Base-by-base conservation (phyloP, 2,113 vertebrate genomes). In the Paradisaea rubra region DNA sequence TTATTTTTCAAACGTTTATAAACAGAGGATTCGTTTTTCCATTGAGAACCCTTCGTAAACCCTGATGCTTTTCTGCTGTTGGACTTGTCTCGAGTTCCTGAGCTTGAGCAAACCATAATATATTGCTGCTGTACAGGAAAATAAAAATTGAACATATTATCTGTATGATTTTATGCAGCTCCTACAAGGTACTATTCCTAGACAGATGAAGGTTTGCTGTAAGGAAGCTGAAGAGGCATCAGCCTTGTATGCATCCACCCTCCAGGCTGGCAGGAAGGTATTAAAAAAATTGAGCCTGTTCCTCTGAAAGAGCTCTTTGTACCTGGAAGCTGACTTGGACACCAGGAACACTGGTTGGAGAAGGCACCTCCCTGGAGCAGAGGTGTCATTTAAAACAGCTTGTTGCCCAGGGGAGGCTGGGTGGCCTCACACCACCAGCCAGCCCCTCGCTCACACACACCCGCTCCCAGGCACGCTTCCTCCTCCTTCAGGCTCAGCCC, bases 371-470 rank as follows among this genome's bases (percentile, higher is more conserved):
- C 24, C 7, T 52, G 31, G 24, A 66, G 60, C 56, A 47, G 15
- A 70, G 45, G 23, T n/a, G 15, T 21, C 4, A 19, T 45, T 49
- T 2, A 6, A 27, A 63, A 42, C 20, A 60, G 22, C 11, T 82
- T 50, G 47, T 86, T 86, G 47, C n/a, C 56, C 2, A 1, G 27
- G 56, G 54, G 16, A 52, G 19, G 3, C 7, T 49, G 65, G 15
- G 33, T 3, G 3, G 49, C 53, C 14, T 24, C 13, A 11, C 15
- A 28, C 8, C 52, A 23, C 42, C 31, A 10, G 9, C 16, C 27
- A 22, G 0, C 25, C 25, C 28, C n/a, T 31, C 3, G 3, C n/a
- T 22, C 22, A 23, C 31, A 21, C 50, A 6, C 50, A 2, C 18
- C 10, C 50, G 8, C 8, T 33, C 10, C 21, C 69, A 10, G 60